Evolutionary conservation across 1,140 invertebrate species (phyloP).

Genomic region (Drosophila azteca): DNA sequence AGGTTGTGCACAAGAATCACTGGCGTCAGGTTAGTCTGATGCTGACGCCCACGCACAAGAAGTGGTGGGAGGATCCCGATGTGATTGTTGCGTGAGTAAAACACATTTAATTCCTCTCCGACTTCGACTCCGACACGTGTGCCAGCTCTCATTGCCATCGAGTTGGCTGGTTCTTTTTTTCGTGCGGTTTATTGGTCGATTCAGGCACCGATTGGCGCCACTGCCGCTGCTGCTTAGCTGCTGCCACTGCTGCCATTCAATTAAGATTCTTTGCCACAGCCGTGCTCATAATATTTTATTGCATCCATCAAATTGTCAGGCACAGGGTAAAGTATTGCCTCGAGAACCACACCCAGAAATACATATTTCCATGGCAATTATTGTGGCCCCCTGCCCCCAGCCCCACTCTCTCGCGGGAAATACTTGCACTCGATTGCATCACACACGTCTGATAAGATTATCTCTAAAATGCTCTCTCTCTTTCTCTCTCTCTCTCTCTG

Average conservation of each 20-base stretch:
- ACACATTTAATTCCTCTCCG: neutral
- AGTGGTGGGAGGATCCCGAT: slow-evolving; percentile 83
- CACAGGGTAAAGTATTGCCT: slow-evolving; percentile 27
- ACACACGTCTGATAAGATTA: slow-evolving; percentile 23
- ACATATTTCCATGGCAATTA: slow-evolving; percentile 40
- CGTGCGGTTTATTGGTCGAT: slow-evolving; percentile 11
- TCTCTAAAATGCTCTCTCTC: neutral
- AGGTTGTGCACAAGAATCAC: slow-evolving; percentile 74
- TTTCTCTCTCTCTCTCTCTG: neutral
- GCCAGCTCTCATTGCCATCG: slow-evolving; percentile 27
- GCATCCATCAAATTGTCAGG: slow-evolving; percentile 52
- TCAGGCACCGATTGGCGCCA: slow-evolving; percentile 50
- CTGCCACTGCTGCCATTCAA: slow-evolving; percentile 40
- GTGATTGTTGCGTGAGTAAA: slow-evolving; percentile 80
- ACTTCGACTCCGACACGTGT: slow-evolving; percentile 25
- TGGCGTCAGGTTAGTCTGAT: slow-evolving; percentile 75
- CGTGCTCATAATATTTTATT: slow-evolving; percentile 56
- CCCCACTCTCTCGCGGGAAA: slow-evolving; percentile 17
- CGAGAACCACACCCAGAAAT: slow-evolving; percentile 49
- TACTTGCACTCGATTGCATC: slow-evolving; percentile 39
- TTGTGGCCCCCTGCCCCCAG: too few relatives aligned
- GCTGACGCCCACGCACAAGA: slow-evolving; percentile 70
- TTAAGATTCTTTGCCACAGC: slow-evolving; percentile 58
- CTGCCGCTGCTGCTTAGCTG: too few relatives aligned
- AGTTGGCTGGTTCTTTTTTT: slow-evolving; percentile 11